phyloP scores from a whole-genome alignment of 2,113 vertebrate genomes.

The Bungarus multicinctus region DNA sequence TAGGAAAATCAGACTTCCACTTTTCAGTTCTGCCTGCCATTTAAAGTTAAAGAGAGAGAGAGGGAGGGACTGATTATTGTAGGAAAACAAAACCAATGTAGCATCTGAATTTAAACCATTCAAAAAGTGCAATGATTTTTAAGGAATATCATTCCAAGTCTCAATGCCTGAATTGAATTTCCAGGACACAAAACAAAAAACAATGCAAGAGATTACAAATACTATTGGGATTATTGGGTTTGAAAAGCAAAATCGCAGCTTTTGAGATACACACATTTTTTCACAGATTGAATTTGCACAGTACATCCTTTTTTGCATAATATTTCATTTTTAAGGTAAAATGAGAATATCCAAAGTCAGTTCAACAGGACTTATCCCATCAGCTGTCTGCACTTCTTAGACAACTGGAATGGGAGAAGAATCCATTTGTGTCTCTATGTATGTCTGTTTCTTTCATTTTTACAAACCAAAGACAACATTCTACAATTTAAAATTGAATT shows the following conservation, averaged over 20 bases:
- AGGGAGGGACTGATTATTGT: background rate
- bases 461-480: background rate
- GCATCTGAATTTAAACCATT: conserved; percentile 34
- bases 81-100: conserved; percentile 17
- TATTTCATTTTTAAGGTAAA: background rate
- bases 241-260: background rate
- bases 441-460: background rate
- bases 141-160: background rate
- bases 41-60: conserved; percentile 32
- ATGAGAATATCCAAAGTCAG: background rate
- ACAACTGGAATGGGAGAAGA: conserved; percentile 27
- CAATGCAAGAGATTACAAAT: background rate
- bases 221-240: background rate
- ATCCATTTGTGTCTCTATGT: background rate
- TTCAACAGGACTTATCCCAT: background rate
- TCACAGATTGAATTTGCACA: background rate
- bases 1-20: conserved; percentile 75
- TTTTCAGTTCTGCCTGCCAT: conserved; percentile 81
- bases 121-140: background rate
- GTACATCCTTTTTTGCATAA: background rate
- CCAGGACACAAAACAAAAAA: conserved; percentile 19
- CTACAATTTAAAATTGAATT: background rate
- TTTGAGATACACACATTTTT: background rate
- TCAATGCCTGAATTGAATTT: background rate
- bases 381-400: conserved; percentile 15